Evolutionary conservation across 2,888 invertebrate species (phyloP).

Genomic region (Agrochola litura): DNA sequence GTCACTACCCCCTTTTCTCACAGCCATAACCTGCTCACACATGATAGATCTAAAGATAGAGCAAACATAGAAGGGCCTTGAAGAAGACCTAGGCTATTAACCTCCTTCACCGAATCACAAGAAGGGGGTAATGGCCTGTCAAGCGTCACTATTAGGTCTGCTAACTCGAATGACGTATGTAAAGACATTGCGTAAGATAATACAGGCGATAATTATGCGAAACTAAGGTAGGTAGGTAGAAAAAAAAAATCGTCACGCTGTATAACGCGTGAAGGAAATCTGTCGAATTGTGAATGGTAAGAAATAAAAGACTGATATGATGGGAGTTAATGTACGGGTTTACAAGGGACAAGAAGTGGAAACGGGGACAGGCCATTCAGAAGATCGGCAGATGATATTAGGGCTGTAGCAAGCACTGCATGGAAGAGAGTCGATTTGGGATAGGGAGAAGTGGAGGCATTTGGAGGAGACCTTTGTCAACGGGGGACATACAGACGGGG

Average conservation of each 20-base stretch:
- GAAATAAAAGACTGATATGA: background rate
- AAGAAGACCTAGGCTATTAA: conserved; percentile 35
- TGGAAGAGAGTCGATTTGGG: too few relatives aligned
- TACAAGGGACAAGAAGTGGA: too few relatives aligned
- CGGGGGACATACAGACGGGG: too few relatives aligned
- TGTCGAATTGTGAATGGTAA: conserved; percentile 1
- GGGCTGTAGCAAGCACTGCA: too few relatives aligned
- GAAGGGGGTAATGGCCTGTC: conserved; percentile 30
- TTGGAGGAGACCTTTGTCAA: too few relatives aligned
- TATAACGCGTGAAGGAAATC: background rate
- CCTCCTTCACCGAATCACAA: conserved; percentile 15
- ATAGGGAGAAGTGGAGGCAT: too few relatives aligned
- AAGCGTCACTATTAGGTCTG: conserved; percentile 37
- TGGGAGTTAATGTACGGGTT: background rate
- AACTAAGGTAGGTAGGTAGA: background rate
- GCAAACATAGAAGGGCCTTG: conserved; percentile 43
- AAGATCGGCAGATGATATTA: too few relatives aligned
- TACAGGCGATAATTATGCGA: conserved; percentile 39
- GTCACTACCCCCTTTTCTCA: background rate
- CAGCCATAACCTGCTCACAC: background rate
- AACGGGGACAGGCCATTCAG: too few relatives aligned
- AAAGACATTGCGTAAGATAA: conserved; percentile 38
- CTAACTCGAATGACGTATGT: conserved; percentile 38
- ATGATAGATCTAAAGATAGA: conserved; percentile 30
- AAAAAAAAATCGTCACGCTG: conserved; percentile 14